These are phyloP conservation scores for Eurystomus gularis DNA, from an alignment of 2,113 vertebrate species.

Conservation along the genomic window DNA sequence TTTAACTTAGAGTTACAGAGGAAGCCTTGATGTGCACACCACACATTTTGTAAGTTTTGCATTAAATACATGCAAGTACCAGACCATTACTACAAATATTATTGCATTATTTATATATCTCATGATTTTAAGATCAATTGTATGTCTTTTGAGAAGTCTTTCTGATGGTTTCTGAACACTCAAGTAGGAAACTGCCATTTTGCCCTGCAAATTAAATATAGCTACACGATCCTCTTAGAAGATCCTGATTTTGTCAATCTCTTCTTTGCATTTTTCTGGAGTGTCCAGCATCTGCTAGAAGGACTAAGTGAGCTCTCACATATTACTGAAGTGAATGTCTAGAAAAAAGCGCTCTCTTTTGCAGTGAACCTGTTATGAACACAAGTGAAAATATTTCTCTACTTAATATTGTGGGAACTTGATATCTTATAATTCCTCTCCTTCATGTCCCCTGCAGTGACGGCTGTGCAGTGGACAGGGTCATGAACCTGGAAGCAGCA, in stretches of 20 bases:
- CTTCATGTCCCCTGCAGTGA: neutral
- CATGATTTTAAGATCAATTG: neutral
- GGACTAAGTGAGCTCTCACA: neutral
- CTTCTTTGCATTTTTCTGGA: neutral
- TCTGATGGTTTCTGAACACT: neutral
- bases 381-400: neutral
- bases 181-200: neutral
- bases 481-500: neutral
- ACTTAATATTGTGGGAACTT: neutral
- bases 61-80: neutral
- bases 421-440: neutral
- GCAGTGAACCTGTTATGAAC: neutral
- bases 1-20: neutral
- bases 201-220: neutral
- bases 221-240: neutral
- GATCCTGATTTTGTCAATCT: neutral
- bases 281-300: neutral
- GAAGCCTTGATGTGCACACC: neutral
- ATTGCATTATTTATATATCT: neutral
- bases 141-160: neutral
- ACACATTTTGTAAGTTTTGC: neutral
- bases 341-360: neutral
- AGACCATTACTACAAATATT: neutral
- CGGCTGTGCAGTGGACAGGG: neutral
- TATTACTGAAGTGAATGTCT: neutral